Percentiles rank a stretch among this genome's conserved stretches.
Conservation (phyloP, 2,888 invertebrate species). For the Leptopterna dolabrata region DNA sequence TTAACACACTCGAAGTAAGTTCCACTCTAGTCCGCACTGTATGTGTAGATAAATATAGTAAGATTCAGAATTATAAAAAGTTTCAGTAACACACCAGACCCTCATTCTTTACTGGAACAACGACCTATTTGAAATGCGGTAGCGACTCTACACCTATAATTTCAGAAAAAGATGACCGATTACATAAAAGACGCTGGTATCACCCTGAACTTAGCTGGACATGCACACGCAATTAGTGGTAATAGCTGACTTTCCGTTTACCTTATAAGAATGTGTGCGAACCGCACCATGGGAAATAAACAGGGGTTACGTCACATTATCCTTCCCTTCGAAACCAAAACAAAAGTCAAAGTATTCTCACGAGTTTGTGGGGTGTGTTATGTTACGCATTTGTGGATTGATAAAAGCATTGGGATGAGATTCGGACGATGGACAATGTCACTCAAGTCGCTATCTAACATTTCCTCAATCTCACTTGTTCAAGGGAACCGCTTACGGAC, state of each 20-base stretch:
- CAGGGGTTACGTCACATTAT: background rate
- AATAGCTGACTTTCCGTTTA: conserved; percentile 31
- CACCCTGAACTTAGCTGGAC: conserved; percentile 31
- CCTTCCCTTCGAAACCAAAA: background rate
- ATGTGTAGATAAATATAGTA: too few species aligned
- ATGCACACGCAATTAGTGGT: conserved; percentile 21
- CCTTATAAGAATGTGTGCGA: conserved; percentile 29
- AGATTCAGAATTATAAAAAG: too few species aligned
- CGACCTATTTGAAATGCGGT: background rate
- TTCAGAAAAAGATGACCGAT: background rate
- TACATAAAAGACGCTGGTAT: conserved; percentile 18
- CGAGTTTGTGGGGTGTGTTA: background rate
- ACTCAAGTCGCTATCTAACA: background rate
- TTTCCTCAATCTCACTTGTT: background rate
- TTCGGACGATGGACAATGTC: background rate
- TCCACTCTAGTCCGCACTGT: too few species aligned
- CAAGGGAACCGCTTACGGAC: background rate
- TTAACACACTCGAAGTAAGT: too few species aligned
- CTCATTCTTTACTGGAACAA: too few species aligned
- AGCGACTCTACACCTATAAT: background rate
- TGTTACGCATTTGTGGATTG: background rate
- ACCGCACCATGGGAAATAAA: conserved; percentile 12
- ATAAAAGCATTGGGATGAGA: background rate
- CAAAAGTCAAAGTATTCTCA: background rate
- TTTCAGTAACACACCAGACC: too few species aligned